phyloP scores from a whole-genome alignment of 2,888 invertebrate genomes.

The Agrochola macilenta region DNA sequence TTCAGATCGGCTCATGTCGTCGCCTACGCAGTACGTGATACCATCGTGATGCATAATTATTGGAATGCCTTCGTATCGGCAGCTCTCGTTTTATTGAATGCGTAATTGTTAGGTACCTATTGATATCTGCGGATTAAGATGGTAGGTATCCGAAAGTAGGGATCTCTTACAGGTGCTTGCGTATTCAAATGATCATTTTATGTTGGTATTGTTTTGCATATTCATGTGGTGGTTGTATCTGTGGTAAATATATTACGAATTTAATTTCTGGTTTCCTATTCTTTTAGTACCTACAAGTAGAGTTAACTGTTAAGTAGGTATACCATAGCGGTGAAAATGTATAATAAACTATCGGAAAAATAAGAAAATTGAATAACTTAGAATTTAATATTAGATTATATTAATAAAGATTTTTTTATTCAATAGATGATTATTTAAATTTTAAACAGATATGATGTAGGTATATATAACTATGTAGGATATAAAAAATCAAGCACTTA shows the following conservation, averaged over 20 bases:
- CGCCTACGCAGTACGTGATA: slow-evolving; percentile 83
- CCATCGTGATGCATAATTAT: slow-evolving; percentile 73
- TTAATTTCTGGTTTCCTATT: slow-evolving; percentile 7
- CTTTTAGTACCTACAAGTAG: background rate
- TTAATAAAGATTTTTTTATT: too few species aligned
- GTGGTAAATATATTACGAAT: slow-evolving; percentile 1
- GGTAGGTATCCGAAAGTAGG: slow-evolving; percentile 30
- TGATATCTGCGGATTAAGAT: slow-evolving; percentile 47
- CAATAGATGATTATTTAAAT: too few species aligned
- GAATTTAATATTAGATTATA: too few species aligned
- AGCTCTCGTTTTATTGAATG: slow-evolving; percentile 68
- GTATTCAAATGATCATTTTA: slow-evolving; percentile 20
- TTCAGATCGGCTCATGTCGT: slow-evolving; percentile 82
- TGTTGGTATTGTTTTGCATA: slow-evolving; percentile 26
- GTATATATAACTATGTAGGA: too few species aligned
- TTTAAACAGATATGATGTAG: too few species aligned
- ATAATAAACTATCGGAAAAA: too few species aligned
- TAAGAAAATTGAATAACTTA: too few species aligned
- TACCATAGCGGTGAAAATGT: too few species aligned
- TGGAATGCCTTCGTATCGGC: slow-evolving; percentile 72
- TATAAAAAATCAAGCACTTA: too few species aligned
- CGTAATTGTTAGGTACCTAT: slow-evolving; percentile 44
- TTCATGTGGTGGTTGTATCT: slow-evolving; percentile 18
- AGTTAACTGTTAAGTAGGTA: background rate
- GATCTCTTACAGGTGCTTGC: slow-evolving; percentile 23